Evolutionary conservation across 2,797 vertebrate genomes (phyloP), one percentile per base, ranked within the genome.

Genomic region (Diplodus puntazzo): DNA sequence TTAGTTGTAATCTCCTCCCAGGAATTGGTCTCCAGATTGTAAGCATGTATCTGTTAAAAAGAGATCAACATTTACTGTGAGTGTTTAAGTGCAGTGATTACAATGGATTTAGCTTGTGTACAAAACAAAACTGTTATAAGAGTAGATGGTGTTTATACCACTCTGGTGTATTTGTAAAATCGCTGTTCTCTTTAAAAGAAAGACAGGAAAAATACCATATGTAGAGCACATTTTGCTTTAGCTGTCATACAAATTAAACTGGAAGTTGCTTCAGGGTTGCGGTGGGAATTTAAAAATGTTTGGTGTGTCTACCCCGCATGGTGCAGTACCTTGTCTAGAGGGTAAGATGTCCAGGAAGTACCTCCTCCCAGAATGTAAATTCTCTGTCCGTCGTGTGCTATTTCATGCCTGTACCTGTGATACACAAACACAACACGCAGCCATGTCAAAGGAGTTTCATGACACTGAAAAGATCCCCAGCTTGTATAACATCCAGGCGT

Each of bases 291-390:
- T 39, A 8, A 7, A 52, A 21, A 18, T 30, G 4, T 52, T 23
- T 68, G 17, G 3, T 9, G 21, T 45, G 25, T 71, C 17, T 39
- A 55, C 27, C 3, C 34, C 39, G 1, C 3, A 3, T 23, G 23
- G 5, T 52, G 55, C 49, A 5, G 21, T 93, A 99, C 98, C 97
- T 99, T 99, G 91, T 99, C 97, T 88, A 99, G 95, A 82, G 98
- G 96, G 86, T 99, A 99, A 42, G 97, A 98, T 23, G 97, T 99
- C 98, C 98, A 99, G 62, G 98, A 99, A 1, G 98, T 99, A 82
- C 98, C 98, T 59, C 98, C 98, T 90, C 98, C 98, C 67, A 99
- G 91, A 88, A 99, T 98, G 86, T 98, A 99, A 89, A 99, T 99
- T 85, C 97, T 94, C 79, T 99, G 97, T 46, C 97, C 95, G 2